Conservation (phyloP, 23 tunicate genomes). For the Trididemnum nubilum region DNA sequence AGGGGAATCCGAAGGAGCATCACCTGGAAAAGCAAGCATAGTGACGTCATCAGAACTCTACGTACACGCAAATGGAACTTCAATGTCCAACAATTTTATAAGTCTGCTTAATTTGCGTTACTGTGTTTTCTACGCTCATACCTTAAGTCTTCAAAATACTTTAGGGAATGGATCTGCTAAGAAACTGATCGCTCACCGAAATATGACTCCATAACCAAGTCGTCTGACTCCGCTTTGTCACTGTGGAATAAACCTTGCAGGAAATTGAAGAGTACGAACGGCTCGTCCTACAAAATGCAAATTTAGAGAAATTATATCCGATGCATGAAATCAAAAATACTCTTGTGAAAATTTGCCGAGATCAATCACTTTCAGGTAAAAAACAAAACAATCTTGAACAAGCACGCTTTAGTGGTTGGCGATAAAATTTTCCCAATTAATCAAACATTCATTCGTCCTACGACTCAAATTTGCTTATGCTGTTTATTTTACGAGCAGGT, state of each 20-base stretch:
- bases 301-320: too few species aligned
- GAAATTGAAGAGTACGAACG: slow-evolving; percentile 73
- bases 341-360: background rate
- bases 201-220: slow-evolving; percentile 53
- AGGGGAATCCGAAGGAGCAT: background rate
- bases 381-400: too few species aligned
- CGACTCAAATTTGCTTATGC: too few species aligned
- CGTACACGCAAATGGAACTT: background rate
- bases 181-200: slow-evolving; percentile 36
- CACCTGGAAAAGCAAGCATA: background rate
- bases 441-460: too few species aligned
- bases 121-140: too few species aligned
- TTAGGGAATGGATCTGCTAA: too few species aligned
- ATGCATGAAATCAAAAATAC: background rate
- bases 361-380: background rate
- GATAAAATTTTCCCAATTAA: background rate
- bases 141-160: too few species aligned
- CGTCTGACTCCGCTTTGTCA: slow-evolving; percentile 29
- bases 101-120: too few species aligned
- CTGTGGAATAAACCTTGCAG: slow-evolving; percentile 65
- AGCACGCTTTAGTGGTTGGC: too few species aligned
- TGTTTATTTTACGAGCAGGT: too few species aligned
- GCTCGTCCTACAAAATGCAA: slow-evolving; percentile 65
- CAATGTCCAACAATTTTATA: too few species aligned
- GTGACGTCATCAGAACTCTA: background rate